Conservation (phyloP, 2,113 vertebrate genomes). For the Gobio gobio region DNA sequence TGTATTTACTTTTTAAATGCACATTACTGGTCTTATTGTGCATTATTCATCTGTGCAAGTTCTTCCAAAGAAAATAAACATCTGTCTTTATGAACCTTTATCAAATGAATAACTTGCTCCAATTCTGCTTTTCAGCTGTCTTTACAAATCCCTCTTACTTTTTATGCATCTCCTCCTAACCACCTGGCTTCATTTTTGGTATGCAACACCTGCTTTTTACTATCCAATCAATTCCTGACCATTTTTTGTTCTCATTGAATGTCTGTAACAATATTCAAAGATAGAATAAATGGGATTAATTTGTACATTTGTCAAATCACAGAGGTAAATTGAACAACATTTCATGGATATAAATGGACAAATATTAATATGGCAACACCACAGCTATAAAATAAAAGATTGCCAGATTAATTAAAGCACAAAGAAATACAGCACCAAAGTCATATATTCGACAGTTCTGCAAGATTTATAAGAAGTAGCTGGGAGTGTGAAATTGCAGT, state of each 20-base stretch:
- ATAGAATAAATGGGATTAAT: not conserved
- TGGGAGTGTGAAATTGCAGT: slow-evolving; percentile 43
- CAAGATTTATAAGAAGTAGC: slow-evolving; percentile 25
- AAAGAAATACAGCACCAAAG: slow-evolving; percentile 10
- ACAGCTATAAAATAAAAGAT: slow-evolving; percentile 2
- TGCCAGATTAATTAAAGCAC: not conserved
- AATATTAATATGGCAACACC: not conserved
- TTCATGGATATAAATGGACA: not conserved
- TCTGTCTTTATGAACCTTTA: not conserved
- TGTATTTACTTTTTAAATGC: not conserved
- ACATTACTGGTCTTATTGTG: not conserved
- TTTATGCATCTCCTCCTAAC: not conserved
- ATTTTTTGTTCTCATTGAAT: not conserved
- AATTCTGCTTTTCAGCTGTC: not conserved
- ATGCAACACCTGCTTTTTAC: not conserved
- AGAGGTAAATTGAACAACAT: not conserved
- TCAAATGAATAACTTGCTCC: not conserved
- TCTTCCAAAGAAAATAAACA: not conserved
- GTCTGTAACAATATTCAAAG: not conserved
- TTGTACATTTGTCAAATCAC: not conserved
- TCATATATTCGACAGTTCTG: slow-evolving; percentile 16
- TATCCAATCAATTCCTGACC: not conserved
- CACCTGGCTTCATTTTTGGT: not conserved
- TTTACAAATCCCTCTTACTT: not conserved
- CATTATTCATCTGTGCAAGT: not conserved